Evolutionary conservation across 1,140 invertebrate species (phyloP).

Genomic region (Drosophila virilis): DNA sequence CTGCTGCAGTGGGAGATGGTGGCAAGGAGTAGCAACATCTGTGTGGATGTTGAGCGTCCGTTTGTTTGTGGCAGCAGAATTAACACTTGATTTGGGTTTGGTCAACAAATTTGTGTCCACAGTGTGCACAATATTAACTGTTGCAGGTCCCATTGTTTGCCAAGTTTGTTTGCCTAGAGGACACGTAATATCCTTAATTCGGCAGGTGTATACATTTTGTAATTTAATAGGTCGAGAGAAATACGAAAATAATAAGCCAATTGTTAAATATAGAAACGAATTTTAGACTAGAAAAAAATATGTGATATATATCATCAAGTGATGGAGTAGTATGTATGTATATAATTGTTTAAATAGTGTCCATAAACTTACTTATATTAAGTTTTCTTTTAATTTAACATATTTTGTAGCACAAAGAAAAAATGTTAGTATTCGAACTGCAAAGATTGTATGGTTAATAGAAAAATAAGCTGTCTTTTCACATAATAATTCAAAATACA

Average conservation of each 20-base stretch:
- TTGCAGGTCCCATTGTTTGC: conserved; percentile 8
- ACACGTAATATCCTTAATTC: neutral
- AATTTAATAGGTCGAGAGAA: neutral
- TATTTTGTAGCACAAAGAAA: too few relatives aligned
- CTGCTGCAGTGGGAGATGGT: neutral
- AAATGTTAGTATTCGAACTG: too few relatives aligned
- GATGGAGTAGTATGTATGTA: too few relatives aligned
- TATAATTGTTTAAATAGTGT: too few relatives aligned
- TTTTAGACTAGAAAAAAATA: too few relatives aligned
- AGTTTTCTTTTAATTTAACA: too few relatives aligned
- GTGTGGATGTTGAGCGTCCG: neutral
- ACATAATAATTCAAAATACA: too few relatives aligned
- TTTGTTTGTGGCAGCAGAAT: conserved; percentile 14
- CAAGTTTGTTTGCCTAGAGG: neutral
- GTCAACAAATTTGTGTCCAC: conserved; percentile 41
- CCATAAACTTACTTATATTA: too few relatives aligned
- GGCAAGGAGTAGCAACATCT: neutral
- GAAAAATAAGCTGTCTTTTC: too few relatives aligned
- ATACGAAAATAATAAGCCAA: neutral
- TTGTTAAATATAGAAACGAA: too few relatives aligned
- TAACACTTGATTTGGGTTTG: conserved; percentile 39
- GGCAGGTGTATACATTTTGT: neutral
- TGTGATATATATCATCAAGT: too few relatives aligned
- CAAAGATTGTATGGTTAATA: too few relatives aligned
- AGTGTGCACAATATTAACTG: neutral